Conservation (phyloP, 2,113 vertebrate species). For the Argyrosomus japonicus region DNA sequence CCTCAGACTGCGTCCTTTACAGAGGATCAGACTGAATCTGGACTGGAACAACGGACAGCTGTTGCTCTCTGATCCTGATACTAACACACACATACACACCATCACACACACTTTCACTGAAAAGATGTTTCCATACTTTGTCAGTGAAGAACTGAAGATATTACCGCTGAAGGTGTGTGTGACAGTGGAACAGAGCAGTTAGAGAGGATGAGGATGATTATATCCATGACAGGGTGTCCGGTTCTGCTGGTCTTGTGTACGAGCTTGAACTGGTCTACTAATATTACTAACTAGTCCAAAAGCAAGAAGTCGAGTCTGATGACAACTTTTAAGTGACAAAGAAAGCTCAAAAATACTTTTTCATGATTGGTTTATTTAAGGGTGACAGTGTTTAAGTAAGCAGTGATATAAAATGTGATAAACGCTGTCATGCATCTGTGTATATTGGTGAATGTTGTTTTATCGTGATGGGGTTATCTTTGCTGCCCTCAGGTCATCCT, state of each 20-base stretch:
- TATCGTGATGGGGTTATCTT: no score
- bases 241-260: no score
- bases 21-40: conserved; percentile 1
- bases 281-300: no score
- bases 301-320: no score
- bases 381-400: not conserved
- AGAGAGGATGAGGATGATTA: not conserved
- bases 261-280: no score
- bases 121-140: not conserved
- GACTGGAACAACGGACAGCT: not conserved
- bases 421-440: no score
- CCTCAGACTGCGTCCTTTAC: not conserved
- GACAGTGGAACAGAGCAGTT: not conserved
- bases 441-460: no score
- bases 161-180: not conserved
- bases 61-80: not conserved
- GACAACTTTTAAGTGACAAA: not conserved
- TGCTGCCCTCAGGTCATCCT: not conserved
- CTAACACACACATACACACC: no score
- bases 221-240: no score
- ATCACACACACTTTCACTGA: not conserved
- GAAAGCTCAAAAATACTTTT: not conserved
- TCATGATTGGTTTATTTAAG: not conserved
- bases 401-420: not conserved
- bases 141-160: not conserved